Percentiles rank a stretch among this genome's conserved stretches.
Evolutionary conservation across 1,140 invertebrate genomes (phyloP).

Genomic region (Lucilia sericata): DNA sequence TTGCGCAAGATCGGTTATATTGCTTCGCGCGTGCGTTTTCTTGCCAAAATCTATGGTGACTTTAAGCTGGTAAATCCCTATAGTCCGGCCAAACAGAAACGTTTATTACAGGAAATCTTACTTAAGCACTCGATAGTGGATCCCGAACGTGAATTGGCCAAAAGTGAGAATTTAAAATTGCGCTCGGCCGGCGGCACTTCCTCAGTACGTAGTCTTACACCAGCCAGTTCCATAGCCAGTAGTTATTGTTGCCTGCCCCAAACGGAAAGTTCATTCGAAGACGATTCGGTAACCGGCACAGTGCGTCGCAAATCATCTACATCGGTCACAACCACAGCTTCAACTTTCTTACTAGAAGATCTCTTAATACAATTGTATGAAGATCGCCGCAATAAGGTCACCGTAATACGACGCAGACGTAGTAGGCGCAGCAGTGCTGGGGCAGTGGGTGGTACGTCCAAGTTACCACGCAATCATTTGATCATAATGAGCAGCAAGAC

Average conservation of each 20-base stretch:
- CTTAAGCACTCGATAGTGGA: conserved; percentile 63
- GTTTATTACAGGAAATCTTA: conserved; percentile 62
- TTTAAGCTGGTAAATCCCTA: conserved; percentile 63
- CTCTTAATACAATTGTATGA: conserved; percentile 65
- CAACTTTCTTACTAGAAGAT: conserved; percentile 61
- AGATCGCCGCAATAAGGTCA: conserved; percentile 52
- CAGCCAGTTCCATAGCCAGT: conserved; percentile 42
- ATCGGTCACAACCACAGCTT: conserved; percentile 47
- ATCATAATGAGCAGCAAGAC: conserved; percentile 50
- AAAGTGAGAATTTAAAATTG: background rate
- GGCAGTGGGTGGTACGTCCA: background rate
- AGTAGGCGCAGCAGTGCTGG: conserved; percentile 44
- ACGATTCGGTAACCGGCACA: conserved; percentile 43
- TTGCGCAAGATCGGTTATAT: conserved; percentile 64
- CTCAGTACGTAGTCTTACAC: conserved; percentile 36
- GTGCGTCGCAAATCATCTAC: conserved; percentile 51
- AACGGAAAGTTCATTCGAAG: conserved; percentile 35
- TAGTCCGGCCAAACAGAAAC: conserved; percentile 60
- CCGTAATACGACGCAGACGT: conserved; percentile 42
- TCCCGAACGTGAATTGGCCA: conserved; percentile 54
- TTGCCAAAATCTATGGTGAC: conserved; percentile 62
- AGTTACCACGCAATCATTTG: conserved; percentile 41
- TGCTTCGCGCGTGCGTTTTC: conserved; percentile 60
- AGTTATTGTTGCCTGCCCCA: conserved; percentile 40
- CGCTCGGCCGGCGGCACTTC: background rate